Evolutionary conservation across 53 echinoderm and acorn worm genomes (phyloP).

Genomic region (Holothuria leucospilota): DNA sequence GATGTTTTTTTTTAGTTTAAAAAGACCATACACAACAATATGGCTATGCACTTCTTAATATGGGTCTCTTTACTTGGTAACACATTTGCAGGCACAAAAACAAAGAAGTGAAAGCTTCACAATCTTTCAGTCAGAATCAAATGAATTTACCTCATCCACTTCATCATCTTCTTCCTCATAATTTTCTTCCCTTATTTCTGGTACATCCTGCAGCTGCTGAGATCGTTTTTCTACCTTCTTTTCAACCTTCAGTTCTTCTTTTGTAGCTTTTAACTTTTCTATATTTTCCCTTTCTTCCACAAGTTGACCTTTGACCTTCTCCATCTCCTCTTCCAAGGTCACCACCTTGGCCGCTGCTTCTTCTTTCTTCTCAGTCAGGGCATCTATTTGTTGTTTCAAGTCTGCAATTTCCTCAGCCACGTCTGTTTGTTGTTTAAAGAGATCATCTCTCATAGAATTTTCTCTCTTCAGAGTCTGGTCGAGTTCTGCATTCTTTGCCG

Average conservation of each 20-base stretch:
- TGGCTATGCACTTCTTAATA: too few species aligned
- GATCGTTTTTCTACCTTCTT: neutral
- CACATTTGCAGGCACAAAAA: too few species aligned
- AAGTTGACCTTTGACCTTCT: neutral
- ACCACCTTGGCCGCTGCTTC: slow-evolving; percentile 5
- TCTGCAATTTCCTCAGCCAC: slow-evolving; percentile 44
- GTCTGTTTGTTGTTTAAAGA: slow-evolving; percentile 11
- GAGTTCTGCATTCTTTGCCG: slow-evolving; percentile 6
- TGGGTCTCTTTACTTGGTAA: too few species aligned
- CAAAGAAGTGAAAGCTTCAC: too few species aligned
- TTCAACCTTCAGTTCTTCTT: neutral
- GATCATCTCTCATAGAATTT: slow-evolving; percentile 40
- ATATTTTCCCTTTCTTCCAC: neutral
- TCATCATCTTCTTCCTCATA: neutral
- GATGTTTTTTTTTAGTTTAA: too few species aligned
- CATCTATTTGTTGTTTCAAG: slow-evolving; percentile 7
- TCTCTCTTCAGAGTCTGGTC: slow-evolving; percentile 17
- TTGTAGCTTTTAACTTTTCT: neutral
- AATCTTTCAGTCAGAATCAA: neutral
- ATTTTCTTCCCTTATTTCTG: neutral
- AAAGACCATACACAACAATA: too few species aligned
- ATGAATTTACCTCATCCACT: neutral
- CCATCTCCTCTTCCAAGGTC: slow-evolving; percentile 24
- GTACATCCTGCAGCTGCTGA: neutral
- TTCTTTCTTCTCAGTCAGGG: slow-evolving; percentile 22